Evolutionary conservation across 2,888 invertebrate species (phyloP).

Genomic region (Pseudanteris insignis): DNA sequence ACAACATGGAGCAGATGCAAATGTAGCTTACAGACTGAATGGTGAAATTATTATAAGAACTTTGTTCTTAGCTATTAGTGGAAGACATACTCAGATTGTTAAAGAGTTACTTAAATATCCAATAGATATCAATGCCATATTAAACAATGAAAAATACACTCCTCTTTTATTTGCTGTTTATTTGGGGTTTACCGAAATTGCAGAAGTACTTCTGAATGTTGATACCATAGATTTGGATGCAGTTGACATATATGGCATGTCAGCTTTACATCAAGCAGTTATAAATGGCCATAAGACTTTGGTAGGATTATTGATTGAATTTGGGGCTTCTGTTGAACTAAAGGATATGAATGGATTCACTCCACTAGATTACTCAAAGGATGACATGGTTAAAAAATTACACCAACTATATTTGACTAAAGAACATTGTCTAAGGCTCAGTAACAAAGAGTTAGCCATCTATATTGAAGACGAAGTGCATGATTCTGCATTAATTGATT

Average conservation of each 20-base stretch:
- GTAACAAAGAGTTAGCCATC: conserved; percentile 1
- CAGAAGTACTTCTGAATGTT: conserved; percentile 15
- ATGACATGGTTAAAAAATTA: not conserved
- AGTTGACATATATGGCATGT: conserved; percentile 15
- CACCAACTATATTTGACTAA: conserved; percentile 9
- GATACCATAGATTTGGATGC: conserved; percentile 8
- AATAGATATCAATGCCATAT: conserved; percentile 8
- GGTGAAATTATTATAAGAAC: conserved; percentile 13
- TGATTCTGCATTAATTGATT: conserved; percentile 5
- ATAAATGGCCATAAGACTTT: conserved; percentile 9
- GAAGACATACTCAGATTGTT: conserved; percentile 8
- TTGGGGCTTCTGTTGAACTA: conserved; percentile 12
- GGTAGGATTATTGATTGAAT: conserved; percentile 12
- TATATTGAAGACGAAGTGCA: conserved; percentile 1
- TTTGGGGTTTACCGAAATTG: conserved; percentile 15
- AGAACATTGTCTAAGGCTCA: conserved; percentile 7
- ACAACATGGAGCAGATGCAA: conserved; percentile 14
- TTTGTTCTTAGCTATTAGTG: conserved; percentile 21
- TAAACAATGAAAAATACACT: conserved; percentile 11
- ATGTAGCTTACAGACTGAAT: conserved; percentile 15
- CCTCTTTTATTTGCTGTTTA: conserved; percentile 12
- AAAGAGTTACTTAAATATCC: conserved; percentile 11
- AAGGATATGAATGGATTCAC: conserved; percentile 5
- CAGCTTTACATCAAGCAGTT: conserved; percentile 27
- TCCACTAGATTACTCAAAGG: conserved; percentile 19